Conservation (phyloP, 2,797 vertebrate species). For the Heterohyrax brucei region DNA sequence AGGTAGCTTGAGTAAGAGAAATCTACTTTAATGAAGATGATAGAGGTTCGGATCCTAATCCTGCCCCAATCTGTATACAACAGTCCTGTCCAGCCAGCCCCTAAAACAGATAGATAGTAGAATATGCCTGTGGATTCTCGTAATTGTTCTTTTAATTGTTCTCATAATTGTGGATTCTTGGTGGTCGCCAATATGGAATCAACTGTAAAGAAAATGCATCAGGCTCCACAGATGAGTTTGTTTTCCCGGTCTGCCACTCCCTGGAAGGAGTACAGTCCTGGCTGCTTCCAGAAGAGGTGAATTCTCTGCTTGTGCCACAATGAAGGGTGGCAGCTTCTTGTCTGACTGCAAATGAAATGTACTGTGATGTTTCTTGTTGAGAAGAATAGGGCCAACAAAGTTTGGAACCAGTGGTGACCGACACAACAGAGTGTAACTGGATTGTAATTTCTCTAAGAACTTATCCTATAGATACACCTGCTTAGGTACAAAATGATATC, state of each 20-base stretch:
- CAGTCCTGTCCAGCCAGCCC: background rate
- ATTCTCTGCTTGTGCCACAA: background rate
- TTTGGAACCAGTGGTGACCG: background rate
- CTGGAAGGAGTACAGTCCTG: background rate
- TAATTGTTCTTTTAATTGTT: no score
- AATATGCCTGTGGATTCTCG: background rate
- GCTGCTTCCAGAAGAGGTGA: background rate
- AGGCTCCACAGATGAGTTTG: background rate
- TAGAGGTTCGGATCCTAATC: fast-evolving
- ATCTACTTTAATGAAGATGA: background rate
- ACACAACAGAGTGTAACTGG: background rate
- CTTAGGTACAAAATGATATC: background rate
- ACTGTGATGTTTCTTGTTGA: background rate
- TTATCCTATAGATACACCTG: background rate
- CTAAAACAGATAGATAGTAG: background rate
- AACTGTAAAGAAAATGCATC: background rate
- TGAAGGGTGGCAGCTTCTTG: background rate
- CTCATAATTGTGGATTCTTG: no score
- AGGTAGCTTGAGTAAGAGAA: background rate
- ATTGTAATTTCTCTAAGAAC: background rate
- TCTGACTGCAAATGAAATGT: background rate
- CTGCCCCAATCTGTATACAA: background rate
- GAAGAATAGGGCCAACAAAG: background rate
- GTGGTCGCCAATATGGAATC: fast-evolving
- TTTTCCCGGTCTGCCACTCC: background rate